Evolutionary conservation across 2,113 vertebrate genomes (phyloP), one percentile per base, ranked within the genome.

Genomic region (Seriola dumerili): DNA sequence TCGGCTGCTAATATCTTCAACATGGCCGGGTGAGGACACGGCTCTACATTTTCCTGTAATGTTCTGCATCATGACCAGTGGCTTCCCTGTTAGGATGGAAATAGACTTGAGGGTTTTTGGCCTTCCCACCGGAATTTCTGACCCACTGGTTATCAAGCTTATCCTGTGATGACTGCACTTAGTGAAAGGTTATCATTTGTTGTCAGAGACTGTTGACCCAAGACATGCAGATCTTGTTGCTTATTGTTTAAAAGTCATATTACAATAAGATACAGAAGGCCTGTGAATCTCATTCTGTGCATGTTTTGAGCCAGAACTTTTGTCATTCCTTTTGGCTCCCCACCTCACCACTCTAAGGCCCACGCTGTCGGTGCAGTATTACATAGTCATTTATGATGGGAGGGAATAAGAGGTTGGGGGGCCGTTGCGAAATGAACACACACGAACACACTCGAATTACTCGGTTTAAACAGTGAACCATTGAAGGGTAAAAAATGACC

Each of bases 401-500:
- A 59, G 46, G 64, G 70, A 55, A 34, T 59, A 76, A 62, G 46
- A 61, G 12, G 58, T 68, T 57, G 63, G 25, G 69, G 70, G 67
- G 72, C 29, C 19, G 52, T 59, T 76, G 63, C 29, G 0, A 87
- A 81, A 73, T 62, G 80, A 87, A 86, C 71, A 75, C 70, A 78
- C 58, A 79, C 67, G 16, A 64, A 59, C 72, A 61, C 72, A 62
- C 64, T 65, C 62, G 82, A 81, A 88, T 87, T 62, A 84, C 54
- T 82, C 12, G 4, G 21, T 91, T 89, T 80, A 92, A 84, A 81
- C 36, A 67, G 80, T 42, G 72, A 92, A 87, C 72, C 80, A 84
- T 61, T 86, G 87, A 90, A 90, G 91, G 81, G 86, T 89, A 88
- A 94, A 92, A 85, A 77, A 82, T 92, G 91, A 92, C 94, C 94